A percentile compares a stretch with the other conserved stretches of the same genome.
Conservation (phyloP, 35 echinoderm and acorn worm genomes). For the Diadema setosum region DNA sequence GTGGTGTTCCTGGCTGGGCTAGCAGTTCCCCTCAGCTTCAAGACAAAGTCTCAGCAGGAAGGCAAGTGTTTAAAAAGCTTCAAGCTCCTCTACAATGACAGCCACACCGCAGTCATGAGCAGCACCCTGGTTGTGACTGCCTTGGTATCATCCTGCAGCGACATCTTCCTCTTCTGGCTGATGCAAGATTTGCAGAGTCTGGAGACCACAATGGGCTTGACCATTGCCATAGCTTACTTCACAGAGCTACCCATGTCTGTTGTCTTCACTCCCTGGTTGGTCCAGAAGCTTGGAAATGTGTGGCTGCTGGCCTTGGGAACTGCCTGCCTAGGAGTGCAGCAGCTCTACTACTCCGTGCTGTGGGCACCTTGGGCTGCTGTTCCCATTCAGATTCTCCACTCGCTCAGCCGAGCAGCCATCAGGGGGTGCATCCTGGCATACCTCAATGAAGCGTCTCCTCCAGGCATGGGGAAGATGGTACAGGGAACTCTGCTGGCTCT, state of each 20-base stretch:
- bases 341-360: constrained; percentile 47
- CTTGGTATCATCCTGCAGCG: constrained; percentile 26
- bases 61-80: constrained; percentile 34
- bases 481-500: constrained; percentile 29
- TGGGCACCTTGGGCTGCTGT: constrained; percentile 77
- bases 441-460: constrained; percentile 55
- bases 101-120: constrained; percentile 24
- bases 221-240: constrained; percentile 4
- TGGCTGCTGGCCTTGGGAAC: constrained; percentile 31
- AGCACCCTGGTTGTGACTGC: constrained; percentile 38
- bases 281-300: constrained; percentile 28
- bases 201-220: constrained; percentile 44
- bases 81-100: constrained; percentile 31
- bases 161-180: constrained; percentile 66
- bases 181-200: constrained; percentile 55
- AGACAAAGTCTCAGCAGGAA: not conserved
- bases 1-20: constrained; percentile 52
- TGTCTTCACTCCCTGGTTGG: constrained; percentile 11
- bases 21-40: constrained; percentile 34
- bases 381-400: constrained; percentile 52
- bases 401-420: constrained; percentile 35
- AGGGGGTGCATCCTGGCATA: constrained; percentile 26
- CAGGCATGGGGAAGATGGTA: constrained; percentile 39
- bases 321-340: not conserved
- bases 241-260: constrained; percentile 58